Conservation (phyloP, 2,797 vertebrate species). For the Xenentodon cancila region DNA sequence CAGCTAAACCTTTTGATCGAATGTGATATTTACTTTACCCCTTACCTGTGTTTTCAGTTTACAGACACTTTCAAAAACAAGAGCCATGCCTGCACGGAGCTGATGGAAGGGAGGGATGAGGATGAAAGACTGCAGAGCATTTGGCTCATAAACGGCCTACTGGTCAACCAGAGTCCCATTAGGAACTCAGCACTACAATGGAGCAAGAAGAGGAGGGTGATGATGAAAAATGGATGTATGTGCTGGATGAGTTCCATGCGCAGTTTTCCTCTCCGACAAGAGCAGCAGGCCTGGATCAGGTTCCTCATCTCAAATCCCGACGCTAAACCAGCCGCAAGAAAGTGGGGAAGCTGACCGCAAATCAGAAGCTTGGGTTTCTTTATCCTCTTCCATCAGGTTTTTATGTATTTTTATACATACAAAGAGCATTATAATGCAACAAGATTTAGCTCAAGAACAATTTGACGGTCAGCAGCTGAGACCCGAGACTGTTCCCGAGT, state of each 20-base stretch:
- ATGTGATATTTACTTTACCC: no score
- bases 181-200: conserved; percentile 67
- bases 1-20: no score
- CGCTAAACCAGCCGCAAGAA: conserved; percentile 40
- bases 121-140: conserved; percentile 51
- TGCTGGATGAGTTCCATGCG: conserved; percentile 77
- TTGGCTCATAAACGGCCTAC: conserved; percentile 37
- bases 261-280: conserved; percentile 47
- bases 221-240: conserved; percentile 79
- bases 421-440: conserved; percentile 4
- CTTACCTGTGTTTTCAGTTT: conserved; percentile 3
- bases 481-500: neutral
- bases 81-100: conserved; percentile 8
- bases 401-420: conserved; percentile 38
- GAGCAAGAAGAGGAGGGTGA: conserved; percentile 63
- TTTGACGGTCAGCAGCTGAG: conserved; percentile 2
- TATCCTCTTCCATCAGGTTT: conserved; percentile 37
- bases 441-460: conserved; percentile 13
- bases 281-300: conserved; percentile 58
- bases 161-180: conserved; percentile 62
- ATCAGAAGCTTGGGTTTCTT: conserved; percentile 56
- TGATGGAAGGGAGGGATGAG: conserved; percentile 18
- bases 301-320: conserved; percentile 62
- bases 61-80: conserved; percentile 19
- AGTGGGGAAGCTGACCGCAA: conserved; percentile 58